Evolutionary conservation across 2,888 invertebrate genomes (phyloP).

Genomic region (Drosophila austrosaltans): DNA sequence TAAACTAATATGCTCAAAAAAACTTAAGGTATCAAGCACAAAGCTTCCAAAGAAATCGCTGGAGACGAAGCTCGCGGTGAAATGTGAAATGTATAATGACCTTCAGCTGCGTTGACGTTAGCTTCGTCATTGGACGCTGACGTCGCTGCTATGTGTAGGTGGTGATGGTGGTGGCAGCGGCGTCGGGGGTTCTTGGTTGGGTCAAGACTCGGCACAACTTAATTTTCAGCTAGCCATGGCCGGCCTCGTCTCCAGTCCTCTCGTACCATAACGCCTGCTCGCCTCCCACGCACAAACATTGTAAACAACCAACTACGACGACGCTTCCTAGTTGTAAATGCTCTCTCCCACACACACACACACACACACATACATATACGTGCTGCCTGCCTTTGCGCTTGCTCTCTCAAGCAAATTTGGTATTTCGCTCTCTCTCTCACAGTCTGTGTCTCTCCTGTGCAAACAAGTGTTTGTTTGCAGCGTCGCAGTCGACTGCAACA

Average conservation of each 20-base stretch:
- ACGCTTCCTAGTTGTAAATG: conserved; percentile 72
- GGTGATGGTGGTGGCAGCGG: conserved; percentile 22
- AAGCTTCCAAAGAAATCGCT: conserved; percentile 35
- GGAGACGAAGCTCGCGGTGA: conserved; percentile 39
- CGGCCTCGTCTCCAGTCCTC: conserved; percentile 9
- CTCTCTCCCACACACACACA: conserved; percentile 25
- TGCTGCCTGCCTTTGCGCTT: conserved; percentile 36
- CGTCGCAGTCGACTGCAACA: conserved; percentile 43
- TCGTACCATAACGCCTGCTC: conserved; percentile 3
- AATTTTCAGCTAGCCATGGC: conserved; percentile 55
- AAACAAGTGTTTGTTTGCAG: conserved; percentile 78
- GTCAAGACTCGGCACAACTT: conserved; percentile 69
- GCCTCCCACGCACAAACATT: conserved; percentile 56
- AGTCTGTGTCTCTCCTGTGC: conserved; percentile 64
- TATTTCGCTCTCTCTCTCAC: conserved; percentile 8
- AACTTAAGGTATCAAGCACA: conserved; percentile 6
- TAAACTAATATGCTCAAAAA: neutral
- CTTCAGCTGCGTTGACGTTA: conserved; percentile 71
- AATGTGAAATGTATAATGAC: conserved; percentile 73
- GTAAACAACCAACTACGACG: conserved; percentile 68
- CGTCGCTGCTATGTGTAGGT: conserved; percentile 21
- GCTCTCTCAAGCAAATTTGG: conserved; percentile 40
- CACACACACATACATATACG: neutral
- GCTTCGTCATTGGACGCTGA: conserved; percentile 33
- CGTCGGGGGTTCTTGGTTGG: conserved; percentile 54